A percentile compares a stretch with the other conserved stretches of the same genome.
phyloP scores from a whole-genome alignment of 2,113 vertebrate genomes.

The Hiodon tergisus region DNA sequence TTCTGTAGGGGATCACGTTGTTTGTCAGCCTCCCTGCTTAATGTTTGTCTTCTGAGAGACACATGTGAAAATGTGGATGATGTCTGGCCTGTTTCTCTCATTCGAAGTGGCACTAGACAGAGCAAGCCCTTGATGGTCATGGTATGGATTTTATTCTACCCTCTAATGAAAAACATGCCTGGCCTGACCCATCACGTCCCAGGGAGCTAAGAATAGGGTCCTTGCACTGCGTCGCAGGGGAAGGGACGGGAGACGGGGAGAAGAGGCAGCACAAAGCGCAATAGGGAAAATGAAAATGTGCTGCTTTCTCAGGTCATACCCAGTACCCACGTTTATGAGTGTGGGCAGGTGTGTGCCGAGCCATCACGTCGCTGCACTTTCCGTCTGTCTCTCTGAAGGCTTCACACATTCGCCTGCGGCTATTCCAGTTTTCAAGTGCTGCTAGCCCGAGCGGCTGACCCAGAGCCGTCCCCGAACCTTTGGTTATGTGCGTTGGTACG shows the following conservation, averaged over 20 bases:
- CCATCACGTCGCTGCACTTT: no score
- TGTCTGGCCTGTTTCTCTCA: background rate
- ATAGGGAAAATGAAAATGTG: background rate
- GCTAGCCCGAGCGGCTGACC: no score
- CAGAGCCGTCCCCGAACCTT: no score
- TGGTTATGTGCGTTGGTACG: no score
- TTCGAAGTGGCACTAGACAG: background rate
- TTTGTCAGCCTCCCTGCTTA: background rate
- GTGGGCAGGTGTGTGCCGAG: no score
- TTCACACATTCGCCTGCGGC: no score
- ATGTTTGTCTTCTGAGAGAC: background rate
- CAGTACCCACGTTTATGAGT: background rate
- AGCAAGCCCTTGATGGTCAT: background rate
- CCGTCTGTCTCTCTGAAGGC: no score
- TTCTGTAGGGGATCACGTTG: no score
- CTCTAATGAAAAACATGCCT: conserved; percentile 17
- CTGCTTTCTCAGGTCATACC: background rate
- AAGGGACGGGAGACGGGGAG: background rate
- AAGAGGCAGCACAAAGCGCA: background rate
- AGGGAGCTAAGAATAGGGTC: conserved; percentile 13
- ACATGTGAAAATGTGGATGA: background rate
- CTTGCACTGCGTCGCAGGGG: conserved; percentile 6
- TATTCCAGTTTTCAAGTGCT: no score
- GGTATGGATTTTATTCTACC: conserved; percentile 2
- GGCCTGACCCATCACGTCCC: conserved; percentile 17